Base-by-base conservation (phyloP, 2,113 vertebrate species). In the Macroglossus sobrinus region DNA sequence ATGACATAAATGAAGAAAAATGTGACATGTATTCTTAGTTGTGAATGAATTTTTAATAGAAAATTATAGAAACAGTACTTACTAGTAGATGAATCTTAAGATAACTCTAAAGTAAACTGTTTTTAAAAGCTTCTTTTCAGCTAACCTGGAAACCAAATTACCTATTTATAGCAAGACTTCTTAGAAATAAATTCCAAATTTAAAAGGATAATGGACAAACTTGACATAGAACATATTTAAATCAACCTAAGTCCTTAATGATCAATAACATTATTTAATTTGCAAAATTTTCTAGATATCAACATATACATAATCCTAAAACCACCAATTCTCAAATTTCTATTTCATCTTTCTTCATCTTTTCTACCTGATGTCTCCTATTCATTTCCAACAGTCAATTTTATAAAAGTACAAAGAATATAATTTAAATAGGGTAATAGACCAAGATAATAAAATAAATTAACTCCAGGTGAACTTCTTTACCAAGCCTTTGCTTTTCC, bases 251-350 rank as follows among this genome's bases (percentile, higher is more conserved):
- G 16, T 84, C 95, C 69, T 95, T 89, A 95, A 84, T 92, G 16
- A 86, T 15, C n/a, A 43, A 91, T 22, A 93, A 72, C 68, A 71
- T 84, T 89, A 61, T 14, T 91, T 78, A 91, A 91, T 68, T 30
- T 91, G 59, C 35, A 94, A 57, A 22, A 94, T 91, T 82, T 95
- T 94, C 68, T 24, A 95, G 45, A 82, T 53, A 59, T 63, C 28
- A 91, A 92, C n/a, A 91, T 71, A 71, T 21, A 89, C 14, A 82
- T 76, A 82, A 35, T 80, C 16, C 47, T 95, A 90, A 82, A 96
- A 96, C 45, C 89, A 92, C 40, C 28, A 95, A 89, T 90, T 84
- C 64, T 84, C 30, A 75, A 86, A 94, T 96, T 81, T 61, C n/a
- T 81, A 61, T 93, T 92, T 84, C 82, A 47, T 64, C 57, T 94